phyloP scores from a whole-genome alignment of 2,113 vertebrate genomes.

The Thermophis baileyi region DNA sequence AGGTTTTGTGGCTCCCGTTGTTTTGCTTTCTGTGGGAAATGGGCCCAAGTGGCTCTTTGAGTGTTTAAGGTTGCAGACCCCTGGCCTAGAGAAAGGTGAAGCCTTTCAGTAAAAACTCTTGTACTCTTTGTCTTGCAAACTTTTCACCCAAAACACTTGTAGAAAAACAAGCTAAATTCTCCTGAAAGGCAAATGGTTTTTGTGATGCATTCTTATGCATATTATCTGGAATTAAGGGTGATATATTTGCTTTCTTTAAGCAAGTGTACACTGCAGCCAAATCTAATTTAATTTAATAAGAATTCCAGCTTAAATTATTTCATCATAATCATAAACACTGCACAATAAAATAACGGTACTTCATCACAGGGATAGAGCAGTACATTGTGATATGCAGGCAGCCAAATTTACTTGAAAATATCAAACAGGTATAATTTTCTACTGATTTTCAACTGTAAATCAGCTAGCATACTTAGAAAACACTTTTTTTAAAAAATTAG shows the following conservation, averaged over 20 bases:
- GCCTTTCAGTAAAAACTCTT: not conserved
- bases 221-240: not conserved
- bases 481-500: not conserved
- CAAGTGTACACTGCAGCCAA: not conserved
- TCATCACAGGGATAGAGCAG: not conserved
- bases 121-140: not conserved
- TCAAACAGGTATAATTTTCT: not conserved
- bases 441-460: not conserved
- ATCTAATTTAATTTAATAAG: not conserved
- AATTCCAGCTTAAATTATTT: not conserved
- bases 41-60: too few species aligned
- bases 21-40: too few species aligned
- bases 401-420: not conserved
- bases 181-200: not conserved
- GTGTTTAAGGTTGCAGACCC: too few species aligned
- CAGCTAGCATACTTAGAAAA: not conserved
- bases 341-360: not conserved
- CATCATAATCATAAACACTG: not conserved
- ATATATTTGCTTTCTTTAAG: not conserved
- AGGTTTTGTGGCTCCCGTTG: too few species aligned
- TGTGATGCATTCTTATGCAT: not conserved
- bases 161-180: not conserved
- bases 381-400: not conserved
- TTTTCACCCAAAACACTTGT: not conserved
- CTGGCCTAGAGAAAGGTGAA: not conserved